These are phyloP conservation scores for Chunga burmeisteri DNA, from an alignment of 2,113 vertebrate species.

Conservation along the genomic window DNA sequence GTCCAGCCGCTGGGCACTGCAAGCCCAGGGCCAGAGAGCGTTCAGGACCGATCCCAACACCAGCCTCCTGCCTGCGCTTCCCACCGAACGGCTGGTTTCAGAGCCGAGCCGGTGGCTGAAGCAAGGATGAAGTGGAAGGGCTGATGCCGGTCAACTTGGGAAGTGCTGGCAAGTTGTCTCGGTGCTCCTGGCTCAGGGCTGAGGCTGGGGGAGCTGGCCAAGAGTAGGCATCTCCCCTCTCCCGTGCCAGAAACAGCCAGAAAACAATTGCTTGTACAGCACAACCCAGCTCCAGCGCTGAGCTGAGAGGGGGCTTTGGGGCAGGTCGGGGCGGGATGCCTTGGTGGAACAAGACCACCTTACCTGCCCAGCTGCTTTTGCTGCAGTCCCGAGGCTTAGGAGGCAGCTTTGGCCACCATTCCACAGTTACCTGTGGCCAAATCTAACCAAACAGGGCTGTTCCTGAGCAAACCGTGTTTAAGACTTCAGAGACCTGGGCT, in stretches of 20 bases:
- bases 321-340: background rate
- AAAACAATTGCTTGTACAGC: background rate
- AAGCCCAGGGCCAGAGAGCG: background rate
- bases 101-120: background rate
- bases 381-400: background rate
- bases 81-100: background rate
- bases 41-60: background rate
- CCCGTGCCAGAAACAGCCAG: background rate
- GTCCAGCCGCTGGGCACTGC: background rate
- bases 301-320: background rate
- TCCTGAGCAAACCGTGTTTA: background rate
- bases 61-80: background rate
- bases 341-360: background rate
- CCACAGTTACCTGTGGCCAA: background rate
- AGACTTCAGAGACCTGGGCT: background rate
- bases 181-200: background rate
- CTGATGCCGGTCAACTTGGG: background rate
- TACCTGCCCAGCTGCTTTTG: background rate
- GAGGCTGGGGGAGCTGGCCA: background rate
- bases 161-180: background rate
- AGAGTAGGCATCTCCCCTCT: accelerated
- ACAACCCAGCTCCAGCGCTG: background rate
- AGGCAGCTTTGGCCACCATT: background rate
- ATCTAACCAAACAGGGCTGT: background rate
- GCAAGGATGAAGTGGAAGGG: background rate